Base-by-base conservation (phyloP, 2,888 invertebrate genomes). In the Caenorhabditis macrosperma region DNA sequence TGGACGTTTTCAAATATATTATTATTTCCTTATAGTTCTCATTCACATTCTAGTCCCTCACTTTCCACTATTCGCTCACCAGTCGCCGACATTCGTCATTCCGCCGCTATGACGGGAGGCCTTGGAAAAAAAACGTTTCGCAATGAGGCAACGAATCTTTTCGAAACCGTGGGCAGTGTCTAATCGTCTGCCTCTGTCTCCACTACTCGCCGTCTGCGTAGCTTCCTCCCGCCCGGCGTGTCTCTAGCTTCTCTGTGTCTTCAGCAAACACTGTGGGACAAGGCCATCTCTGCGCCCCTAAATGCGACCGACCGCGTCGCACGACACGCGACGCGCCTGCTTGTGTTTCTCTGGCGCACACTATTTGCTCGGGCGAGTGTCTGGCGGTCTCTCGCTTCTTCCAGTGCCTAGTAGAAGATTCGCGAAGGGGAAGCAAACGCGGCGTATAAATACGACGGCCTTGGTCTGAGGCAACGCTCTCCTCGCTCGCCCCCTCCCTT, bases 381-480 rank as follows among this genome's bases (percentile, higher is more conserved):
- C 61, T 61, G 6, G 35, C 46, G 35, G 55, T n/a, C 52, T 55
- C 61, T 52, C 22, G 52, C 1, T 6, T 1, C 2, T 15, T 38
- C 59, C 50, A 52, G 28, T 69, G 52, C 28, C 69, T 60, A 6
- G 59, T 38, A 71, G 71, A 71, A 71, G 28, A 17, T 71, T 71
- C 71, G 30, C 61, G 71, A 63, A 61, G 61, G 26, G 46, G 4
- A 7, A 54, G 61, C 44, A 71, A 38, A 35, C 35, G 17, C 61
- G 54, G 55, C 50, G 44, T 71, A 71, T 71, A 71, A 63, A 71
- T 63, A 71, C 60, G 22, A 54, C 26, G 24, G 26, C 33, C 46
- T 52, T 20, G 41, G 20, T 46, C 54, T 17, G 46, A 54, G 33
- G 12, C 71, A 35, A 26, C 63, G 54, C 44, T 63, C 55, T 30